Evolutionary conservation across 2,888 invertebrate species (phyloP), one percentile per base, ranked within the genome.

Genomic region (Nowickia ferox): DNA sequence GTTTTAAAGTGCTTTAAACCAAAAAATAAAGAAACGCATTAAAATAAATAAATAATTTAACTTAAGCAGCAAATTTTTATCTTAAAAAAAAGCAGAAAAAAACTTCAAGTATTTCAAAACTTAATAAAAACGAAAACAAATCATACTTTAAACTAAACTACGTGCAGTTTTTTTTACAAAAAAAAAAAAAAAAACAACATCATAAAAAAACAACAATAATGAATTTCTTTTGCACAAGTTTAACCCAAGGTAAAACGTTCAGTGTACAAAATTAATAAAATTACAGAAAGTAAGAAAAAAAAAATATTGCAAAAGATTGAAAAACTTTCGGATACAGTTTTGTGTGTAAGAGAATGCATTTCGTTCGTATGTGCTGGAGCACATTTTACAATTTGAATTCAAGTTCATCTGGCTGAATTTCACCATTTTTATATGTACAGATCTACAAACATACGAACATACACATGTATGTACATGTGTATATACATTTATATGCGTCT

Each of bases 361-460:
- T 30, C 1, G 30, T 66, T 30, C 30, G 30, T 30, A 9, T 46
- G 11, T 38, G 42, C 19, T 22, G 81, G n/a, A 68, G 38, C 48
- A 61, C 63, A 59, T 42, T 74, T 69, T 69, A 48, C 69, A 63
- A 57, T 75, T 46, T 30, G 59, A 78, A 77, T 84, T 83, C 79
- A 86, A 86, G 86, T 86, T 86, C 83, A 83, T 83, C 69, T 59
- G 72, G 30, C 76, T 83, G 79, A 80, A 77, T 83, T 86, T 83
- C 83, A 80, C 86, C 66, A 76, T 66, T 72, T 66, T 72, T 78
- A 17, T 44, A 51, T 46, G 15, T 15, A 46, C 13, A 17, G 17
- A 8, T 51, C n/a, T n/a, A n/a, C n/a, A n/a, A n/a, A 17, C 17
- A 17, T 48, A 51, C 9, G 42, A 1, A n/a, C 10, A 15, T n/a